Evolutionary conservation across 2,113 vertebrate species (phyloP).

Genomic region (Passerina amoena): DNA sequence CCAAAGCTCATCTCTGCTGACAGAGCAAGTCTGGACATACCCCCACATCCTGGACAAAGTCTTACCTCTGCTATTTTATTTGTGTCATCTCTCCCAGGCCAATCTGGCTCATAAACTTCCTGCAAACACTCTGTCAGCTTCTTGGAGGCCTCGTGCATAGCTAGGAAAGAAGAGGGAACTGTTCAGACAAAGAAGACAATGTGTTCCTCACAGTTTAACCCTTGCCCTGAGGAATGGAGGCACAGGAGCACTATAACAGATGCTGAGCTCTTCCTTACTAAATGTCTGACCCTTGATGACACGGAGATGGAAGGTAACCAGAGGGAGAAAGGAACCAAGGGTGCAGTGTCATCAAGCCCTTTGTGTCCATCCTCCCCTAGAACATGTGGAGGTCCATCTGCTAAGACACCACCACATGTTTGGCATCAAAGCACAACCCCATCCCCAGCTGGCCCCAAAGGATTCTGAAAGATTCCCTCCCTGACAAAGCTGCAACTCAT

Average conservation of each 20-base stretch:
- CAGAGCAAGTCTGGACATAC: background rate
- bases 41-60: background rate
- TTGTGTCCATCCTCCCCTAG: background rate
- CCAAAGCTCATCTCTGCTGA: background rate
- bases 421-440: background rate
- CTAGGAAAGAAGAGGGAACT: slow-evolving; percentile 69
- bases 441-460: background rate
- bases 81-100: slow-evolving; percentile 93
- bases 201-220: background rate
- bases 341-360: background rate
- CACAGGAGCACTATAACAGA: background rate
- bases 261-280: background rate
- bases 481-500: background rate
- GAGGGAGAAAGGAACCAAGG: background rate
- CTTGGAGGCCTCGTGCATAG: slow-evolving; percentile 97
- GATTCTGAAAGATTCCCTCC: background rate
- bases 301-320: background rate
- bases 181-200: background rate
- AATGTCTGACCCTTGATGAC: background rate
- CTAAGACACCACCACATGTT: background rate
- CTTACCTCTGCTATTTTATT: slow-evolving; percentile 91
- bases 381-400: background rate
- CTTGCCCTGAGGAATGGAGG: background rate
- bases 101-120: slow-evolving; percentile 94
- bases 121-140: slow-evolving; percentile 90